Evolutionary conservation across 2,888 invertebrate genomes (phyloP).

Genomic region (Cotesia congregata): DNA sequence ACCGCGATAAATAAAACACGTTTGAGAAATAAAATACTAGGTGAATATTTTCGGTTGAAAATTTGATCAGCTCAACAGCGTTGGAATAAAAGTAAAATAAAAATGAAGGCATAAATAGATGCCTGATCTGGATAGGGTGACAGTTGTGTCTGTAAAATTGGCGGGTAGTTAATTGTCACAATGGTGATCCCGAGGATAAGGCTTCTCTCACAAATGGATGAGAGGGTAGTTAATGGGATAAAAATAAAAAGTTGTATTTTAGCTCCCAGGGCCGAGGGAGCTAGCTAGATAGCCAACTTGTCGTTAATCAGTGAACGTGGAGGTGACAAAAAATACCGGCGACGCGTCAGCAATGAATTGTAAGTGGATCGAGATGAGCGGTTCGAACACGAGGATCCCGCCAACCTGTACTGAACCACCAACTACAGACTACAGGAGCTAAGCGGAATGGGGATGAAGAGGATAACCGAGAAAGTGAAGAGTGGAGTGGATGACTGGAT

Average conservation of each 20-base stretch:
- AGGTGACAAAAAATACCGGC: slow-evolving; percentile 29
- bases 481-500: slow-evolving; percentile 48
- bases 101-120: background rate
- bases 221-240: slow-evolving; percentile 18
- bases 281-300: background rate
- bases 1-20: no score
- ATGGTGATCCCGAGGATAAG: slow-evolving; percentile 35
- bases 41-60: background rate
- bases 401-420: no score
- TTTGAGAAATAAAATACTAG: no score
- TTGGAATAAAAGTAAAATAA: slow-evolving; percentile 11
- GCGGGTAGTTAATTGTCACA: slow-evolving; percentile 32
- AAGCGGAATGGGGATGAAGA: background rate
- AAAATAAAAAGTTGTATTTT: slow-evolving; percentile 32
- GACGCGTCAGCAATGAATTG: slow-evolving; percentile 37
- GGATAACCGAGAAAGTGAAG: slow-evolving; percentile 41
- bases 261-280: background rate
- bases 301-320: slow-evolving; percentile 33
- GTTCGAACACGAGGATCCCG: slow-evolving; percentile 18
- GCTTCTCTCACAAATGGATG: slow-evolving; percentile 7
- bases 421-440: no score
- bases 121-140: background rate
- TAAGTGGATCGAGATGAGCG: slow-evolving; percentile 35
- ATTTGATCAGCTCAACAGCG: background rate
- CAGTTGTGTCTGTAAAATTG: slow-evolving; percentile 20